Percentiles rank a stretch among this genome's conserved stretches.
Evolutionary conservation across 2,113 vertebrate genomes (phyloP).

Genomic region (Centropristis striata): DNA sequence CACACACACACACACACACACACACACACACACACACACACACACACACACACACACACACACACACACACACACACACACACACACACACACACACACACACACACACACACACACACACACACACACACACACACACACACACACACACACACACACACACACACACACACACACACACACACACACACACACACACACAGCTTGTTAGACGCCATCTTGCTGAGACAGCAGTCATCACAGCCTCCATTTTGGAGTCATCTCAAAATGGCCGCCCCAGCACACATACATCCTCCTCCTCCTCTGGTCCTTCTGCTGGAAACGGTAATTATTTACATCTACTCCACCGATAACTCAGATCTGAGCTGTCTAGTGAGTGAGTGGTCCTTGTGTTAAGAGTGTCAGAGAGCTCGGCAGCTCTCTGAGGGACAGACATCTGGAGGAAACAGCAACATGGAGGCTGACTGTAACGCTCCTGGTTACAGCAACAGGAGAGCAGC

Average conservation of each 20-base stretch:
- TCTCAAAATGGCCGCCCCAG: conserved; percentile 67
- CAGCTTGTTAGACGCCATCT: conserved; percentile 20
- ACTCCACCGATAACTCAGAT: conserved; percentile 21
- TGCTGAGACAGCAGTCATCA: conserved; percentile 30
- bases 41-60: conserved; percentile 1
- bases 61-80: neutral
- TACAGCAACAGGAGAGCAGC: neutral
- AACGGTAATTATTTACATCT: conserved; percentile 13
- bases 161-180: conserved; percentile 1
- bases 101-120: conserved; percentile 1
- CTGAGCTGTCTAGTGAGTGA: conserved; percentile 3
- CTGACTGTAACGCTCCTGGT: neutral
- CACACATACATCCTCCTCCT: neutral
- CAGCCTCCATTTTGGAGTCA: conserved; percentile 62
- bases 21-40: conserved; percentile 8
- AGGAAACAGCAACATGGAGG: conserved; percentile 48
- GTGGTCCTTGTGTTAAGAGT: conserved; percentile 22
- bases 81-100: conserved; percentile 8
- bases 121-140: neutral
- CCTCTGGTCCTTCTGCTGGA: neutral
- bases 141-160: conserved; percentile 8
- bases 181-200: neutral
- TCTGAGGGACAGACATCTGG: conserved; percentile 31
- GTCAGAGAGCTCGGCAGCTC: neutral
- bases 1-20: neutral